Evolutionary conservation across 2,888 invertebrate species (phyloP).

Genomic region (Automeris io): DNA sequence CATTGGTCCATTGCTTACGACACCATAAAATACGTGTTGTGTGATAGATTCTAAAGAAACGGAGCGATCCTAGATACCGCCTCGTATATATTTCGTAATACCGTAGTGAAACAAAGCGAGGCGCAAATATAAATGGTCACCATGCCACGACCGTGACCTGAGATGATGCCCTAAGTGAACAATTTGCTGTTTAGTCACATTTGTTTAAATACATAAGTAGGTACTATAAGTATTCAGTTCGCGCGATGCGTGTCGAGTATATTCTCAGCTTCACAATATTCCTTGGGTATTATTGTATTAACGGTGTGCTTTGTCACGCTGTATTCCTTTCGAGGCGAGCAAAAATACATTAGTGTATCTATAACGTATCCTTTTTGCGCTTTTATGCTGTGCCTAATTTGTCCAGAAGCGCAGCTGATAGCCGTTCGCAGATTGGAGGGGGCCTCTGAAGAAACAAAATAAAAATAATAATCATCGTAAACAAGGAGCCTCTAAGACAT

Average conservation of each 20-base stretch:
- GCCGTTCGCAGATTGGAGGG: no score
- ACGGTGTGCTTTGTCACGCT: no score
- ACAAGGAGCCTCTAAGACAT: no score
- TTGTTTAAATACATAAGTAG: slow-evolving; percentile 8
- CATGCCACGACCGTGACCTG: slow-evolving; percentile 17
- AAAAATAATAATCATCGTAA: no score
- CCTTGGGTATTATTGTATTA: not conserved
- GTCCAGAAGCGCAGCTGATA: no score
- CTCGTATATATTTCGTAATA: slow-evolving; percentile 2
- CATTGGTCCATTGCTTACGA: slow-evolving; percentile 28
- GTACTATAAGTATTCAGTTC: slow-evolving; percentile 32
- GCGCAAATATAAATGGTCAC: slow-evolving; percentile 1
- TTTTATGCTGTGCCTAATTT: no score
- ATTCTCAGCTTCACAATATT: not conserved
- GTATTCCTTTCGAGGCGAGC: no score
- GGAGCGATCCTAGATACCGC: slow-evolving; percentile 4
- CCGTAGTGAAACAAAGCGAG: not conserved
- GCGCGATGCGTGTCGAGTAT: slow-evolving; percentile 14
- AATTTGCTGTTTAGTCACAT: slow-evolving; percentile 18
- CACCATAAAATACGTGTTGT: slow-evolving; percentile 20
- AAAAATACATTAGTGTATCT: no score
- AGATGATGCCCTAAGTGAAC: slow-evolving; percentile 7
- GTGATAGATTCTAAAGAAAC: slow-evolving; percentile 20
- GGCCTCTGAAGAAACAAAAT: no score
- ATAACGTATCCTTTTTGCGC: no score